Base-by-base conservation (phyloP, 2,888 invertebrate genomes). In the Allygus modestus region DNA sequence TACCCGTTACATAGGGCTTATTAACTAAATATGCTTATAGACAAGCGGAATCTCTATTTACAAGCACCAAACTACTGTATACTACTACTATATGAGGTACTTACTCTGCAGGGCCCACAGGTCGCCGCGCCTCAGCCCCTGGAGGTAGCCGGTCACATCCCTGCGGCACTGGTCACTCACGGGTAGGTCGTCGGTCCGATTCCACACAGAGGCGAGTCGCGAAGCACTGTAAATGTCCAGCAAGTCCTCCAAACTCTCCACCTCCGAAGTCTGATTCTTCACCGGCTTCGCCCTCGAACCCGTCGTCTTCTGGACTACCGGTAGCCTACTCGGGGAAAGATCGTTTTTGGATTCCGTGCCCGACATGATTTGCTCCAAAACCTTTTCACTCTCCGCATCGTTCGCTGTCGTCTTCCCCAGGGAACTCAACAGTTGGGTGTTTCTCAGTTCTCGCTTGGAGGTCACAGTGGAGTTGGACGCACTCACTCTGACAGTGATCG, bases 71-170 rank as follows among this genome's bases (percentile, higher is more conserved):
- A n/a, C n/a, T n/a, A n/a, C n/a, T n/a, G n/a, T n/a, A n/a, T n/a
- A n/a, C n/a, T n/a, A n/a, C n/a, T n/a, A n/a, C n/a, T n/a, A n/a
- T n/a, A n/a, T 4, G 7, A 54, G 11, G 28, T 65, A 82, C 85
- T 83, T 58, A 85, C 85, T 85, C 65, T 83, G 69, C n/a, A 85
- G 81, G 31, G 85, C 85, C 85, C 85, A 85, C 17, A 85, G 65
- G 9, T 77, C 83, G 51, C 85, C 85, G 15, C 51, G 37, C 54
- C 71, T 17, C 17, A 85, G 41, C 20, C 31, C 79, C 31, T 71
- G 28, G 15, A 85, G 61, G 69, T 28, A 85, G 28, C n/a, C 28
- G n/a, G 43, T 77, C 26, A 85, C 33, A 28, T 85, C 83, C 4
- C 28, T 7, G 31, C 71, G 33, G 31, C 85, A 85, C 81, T 81